Percentiles rank a stretch among this genome's conserved stretches.
phyloP scores from a whole-genome alignment of 2,797 vertebrate species.

The Orestias chungarensis region DNA sequence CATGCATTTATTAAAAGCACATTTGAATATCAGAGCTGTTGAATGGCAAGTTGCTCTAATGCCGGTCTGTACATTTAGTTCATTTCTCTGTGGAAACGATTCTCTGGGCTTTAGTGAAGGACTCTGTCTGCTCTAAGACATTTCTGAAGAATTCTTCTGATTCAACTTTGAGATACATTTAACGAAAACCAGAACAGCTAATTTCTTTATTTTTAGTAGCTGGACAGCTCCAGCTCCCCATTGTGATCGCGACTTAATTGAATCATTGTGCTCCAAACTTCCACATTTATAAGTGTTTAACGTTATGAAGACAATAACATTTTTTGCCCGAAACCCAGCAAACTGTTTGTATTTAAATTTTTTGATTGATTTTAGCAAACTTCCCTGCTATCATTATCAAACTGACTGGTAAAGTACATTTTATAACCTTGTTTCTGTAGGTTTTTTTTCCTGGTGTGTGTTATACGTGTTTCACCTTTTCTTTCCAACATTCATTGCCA shows the following conservation, averaged over 20 bases:
- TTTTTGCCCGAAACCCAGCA: not conserved
- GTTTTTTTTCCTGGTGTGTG: not conserved
- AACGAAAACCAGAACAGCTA: not conserved
- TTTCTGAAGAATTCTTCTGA: not conserved
- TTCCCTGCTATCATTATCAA: not conserved
- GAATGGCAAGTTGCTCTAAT: conserved; percentile 33
- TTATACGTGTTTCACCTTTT: not conserved
- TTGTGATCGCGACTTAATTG: no score
- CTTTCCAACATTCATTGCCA: not conserved
- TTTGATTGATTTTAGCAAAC: not conserved
- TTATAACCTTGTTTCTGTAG: not conserved
- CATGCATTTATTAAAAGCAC: conserved; percentile 66
- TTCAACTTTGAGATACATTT: not conserved
- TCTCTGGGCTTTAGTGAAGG: not conserved
- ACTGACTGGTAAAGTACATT: not conserved
- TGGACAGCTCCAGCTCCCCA: no score
- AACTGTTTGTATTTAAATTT: not conserved
- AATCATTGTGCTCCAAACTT: not conserved
- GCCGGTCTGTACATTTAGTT: conserved; percentile 21
- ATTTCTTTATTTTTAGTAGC: not conserved
- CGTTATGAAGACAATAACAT: not conserved
- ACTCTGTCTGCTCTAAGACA: not conserved
- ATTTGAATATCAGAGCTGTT: conserved; percentile 59
- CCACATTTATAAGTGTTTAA: not conserved
- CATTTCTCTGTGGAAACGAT: conserved; percentile 25